Evolutionary conservation across 2,113 vertebrate species (phyloP), one percentile per base, ranked within the genome.

Genomic region (Sylvia atricapilla): DNA sequence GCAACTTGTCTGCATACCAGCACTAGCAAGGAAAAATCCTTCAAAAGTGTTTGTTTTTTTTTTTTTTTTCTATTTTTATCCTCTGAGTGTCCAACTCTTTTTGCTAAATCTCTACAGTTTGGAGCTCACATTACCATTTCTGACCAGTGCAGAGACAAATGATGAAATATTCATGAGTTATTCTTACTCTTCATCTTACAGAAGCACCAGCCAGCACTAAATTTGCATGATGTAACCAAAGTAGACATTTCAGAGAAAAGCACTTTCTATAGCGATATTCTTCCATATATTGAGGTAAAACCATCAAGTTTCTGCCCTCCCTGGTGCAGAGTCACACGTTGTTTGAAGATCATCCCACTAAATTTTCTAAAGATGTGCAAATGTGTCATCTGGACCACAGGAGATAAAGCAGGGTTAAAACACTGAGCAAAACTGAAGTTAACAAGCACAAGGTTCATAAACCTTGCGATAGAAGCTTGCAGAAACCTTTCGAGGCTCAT

Each of bases 111-210:
- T 75, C 64, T 60, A 33, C 60, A 81, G 63, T 88, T 56, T 68
- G 73, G 52, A 95, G 73, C 88, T 90, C 55, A 75, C 60, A 94
- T 95, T 93, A 93, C 56, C 84, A 94, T 87, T 96, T 95, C 86
- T 96, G 96, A 97, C 94, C 95, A 92, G 60, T 86, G 86, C 63
- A 94, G 90, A 84, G 91, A 63, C 27, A 92, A 92, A 77, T n/a
- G 47, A 90, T 97, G 86, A 96, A 97, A 94, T 89, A 96, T 96
- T 96, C 76, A 93, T 96, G 94, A 94, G 67, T 47, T 87, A 56
- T 64, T 95, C 89, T 18, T 90, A 68, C 80, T 89, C 87, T 92
- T 90, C 73, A 68, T 94, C 64, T 70, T 64, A 60, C 14, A 83
- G 88, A 90, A 86, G 64, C 72, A 92, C 28, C 68, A 84, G 89